A percentile compares a stretch with the other conserved stretches of the same genome.
Evolutionary conservation across 1,140 invertebrate species (phyloP).

Genomic region (Oreohelix idahoensis): DNA sequence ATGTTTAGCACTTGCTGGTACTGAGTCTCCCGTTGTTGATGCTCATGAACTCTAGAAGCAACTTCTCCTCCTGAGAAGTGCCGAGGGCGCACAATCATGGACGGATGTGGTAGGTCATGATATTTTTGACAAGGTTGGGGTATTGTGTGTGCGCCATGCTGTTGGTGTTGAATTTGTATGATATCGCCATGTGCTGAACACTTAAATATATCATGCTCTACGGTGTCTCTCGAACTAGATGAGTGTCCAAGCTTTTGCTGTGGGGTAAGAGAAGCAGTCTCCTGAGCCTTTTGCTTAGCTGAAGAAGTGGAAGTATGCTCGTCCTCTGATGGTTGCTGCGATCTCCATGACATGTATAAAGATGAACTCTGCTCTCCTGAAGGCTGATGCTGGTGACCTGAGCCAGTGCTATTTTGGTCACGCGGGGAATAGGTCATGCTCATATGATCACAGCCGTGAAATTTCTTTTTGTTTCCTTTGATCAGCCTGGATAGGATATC

Average conservation of each 20-base stretch:
- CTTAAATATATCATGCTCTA: no score
- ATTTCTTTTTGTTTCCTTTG: not conserved
- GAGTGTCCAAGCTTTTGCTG: not conserved
- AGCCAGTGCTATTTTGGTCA: not conserved
- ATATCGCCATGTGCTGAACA: not conserved
- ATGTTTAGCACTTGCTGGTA: not conserved
- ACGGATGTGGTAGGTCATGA: not conserved
- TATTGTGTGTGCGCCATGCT: not conserved
- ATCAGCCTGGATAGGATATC: not conserved
- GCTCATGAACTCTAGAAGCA: not conserved
- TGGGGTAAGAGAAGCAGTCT: not conserved
- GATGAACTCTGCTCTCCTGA: not conserved
- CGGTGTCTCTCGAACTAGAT: not conserved
- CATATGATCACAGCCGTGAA: not conserved
- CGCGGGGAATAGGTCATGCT: not conserved
- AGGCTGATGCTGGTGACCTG: not conserved
- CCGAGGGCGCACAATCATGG: not conserved
- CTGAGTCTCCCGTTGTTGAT: not conserved
- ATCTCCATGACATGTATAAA: not conserved
- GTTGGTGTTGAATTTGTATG: not conserved
- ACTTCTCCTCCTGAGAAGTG: conserved; percentile 12
- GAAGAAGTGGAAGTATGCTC: not conserved
- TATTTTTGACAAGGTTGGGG: not conserved
- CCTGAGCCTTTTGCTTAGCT: not conserved
- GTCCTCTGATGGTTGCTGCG: not conserved